Percentiles rank a stretch among this genome's conserved stretches.
These are phyloP conservation scores for Brachycybe producta DNA, from an alignment of 2,888 invertebrate genomes.

Conservation along the genomic window DNA sequence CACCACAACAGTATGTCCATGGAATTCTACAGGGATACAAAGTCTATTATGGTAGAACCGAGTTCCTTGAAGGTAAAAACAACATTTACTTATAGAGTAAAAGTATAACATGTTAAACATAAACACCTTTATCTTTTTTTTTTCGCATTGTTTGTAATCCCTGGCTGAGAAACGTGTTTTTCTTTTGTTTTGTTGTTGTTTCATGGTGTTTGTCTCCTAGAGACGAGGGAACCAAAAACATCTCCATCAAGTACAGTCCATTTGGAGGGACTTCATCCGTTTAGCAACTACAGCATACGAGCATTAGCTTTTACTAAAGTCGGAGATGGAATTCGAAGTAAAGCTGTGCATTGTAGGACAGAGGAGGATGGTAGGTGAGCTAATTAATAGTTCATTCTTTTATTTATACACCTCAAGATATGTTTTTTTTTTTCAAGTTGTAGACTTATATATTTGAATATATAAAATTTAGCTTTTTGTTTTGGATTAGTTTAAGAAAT, in stretches of 20 bases:
- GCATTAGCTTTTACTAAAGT: slow-evolving; percentile 87
- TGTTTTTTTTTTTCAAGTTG: too few relatives aligned
- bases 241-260: slow-evolving; percentile 85
- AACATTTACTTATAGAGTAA: too few relatives aligned
- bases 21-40: slow-evolving; percentile 54
- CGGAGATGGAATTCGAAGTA: slow-evolving; percentile 81
- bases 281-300: slow-evolving; percentile 93
- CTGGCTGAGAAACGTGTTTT: too few relatives aligned
- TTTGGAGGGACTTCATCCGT: slow-evolving; percentile 82
- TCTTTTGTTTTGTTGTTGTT: too few relatives aligned
- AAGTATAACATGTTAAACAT: too few relatives aligned
- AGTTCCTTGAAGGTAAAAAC: slow-evolving; percentile 3
- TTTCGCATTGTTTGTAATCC: too few relatives aligned
- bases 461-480: not conserved
- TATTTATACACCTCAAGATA: not conserved
- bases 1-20: slow-evolving; percentile 34
- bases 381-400: not conserved
- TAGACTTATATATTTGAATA: too few relatives aligned
- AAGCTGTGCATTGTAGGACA: slow-evolving; percentile 80
- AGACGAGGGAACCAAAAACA: slow-evolving; percentile 60
- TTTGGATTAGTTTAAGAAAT: too few relatives aligned
- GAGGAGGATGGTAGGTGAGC: slow-evolving; percentile 72
- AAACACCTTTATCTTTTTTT: too few relatives aligned
- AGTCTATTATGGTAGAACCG: slow-evolving; percentile 45
- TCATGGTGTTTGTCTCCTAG: slow-evolving; percentile 12